Percentiles rank a stretch among this genome's conserved stretches.
Evolutionary conservation across 2,797 vertebrate genomes (phyloP).

Genomic region (Anniella stebbinsi): DNA sequence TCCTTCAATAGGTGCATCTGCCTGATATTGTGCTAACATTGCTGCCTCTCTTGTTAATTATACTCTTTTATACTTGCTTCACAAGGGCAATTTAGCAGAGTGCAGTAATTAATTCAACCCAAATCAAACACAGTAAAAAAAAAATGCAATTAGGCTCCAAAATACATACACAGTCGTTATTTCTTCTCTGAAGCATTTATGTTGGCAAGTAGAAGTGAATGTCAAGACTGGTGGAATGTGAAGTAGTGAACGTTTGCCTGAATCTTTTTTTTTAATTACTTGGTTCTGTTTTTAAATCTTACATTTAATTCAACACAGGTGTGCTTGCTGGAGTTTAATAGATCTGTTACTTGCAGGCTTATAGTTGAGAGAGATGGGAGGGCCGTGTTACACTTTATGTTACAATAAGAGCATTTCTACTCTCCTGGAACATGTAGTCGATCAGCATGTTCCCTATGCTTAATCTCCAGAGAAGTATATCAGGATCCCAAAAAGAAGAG

Average conservation of each 20-base stretch:
- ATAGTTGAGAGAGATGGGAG: not conserved
- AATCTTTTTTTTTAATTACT: not conserved
- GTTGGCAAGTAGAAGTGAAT: not conserved
- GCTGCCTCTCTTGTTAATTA: slow-evolving; percentile 72
- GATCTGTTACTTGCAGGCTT: not conserved
- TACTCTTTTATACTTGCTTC: slow-evolving; percentile 70
- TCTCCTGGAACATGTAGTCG: not conserved
- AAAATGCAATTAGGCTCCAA: slow-evolving; percentile 20
- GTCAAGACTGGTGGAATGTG: not conserved
- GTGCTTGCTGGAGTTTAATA: not conserved
- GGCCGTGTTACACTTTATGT: not conserved
- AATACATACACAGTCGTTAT: not conserved
- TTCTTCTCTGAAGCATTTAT: fast-evolving
- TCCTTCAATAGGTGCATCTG: slow-evolving; percentile 74
- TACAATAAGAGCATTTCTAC: not conserved
- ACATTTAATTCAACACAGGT: not conserved
- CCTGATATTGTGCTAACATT: slow-evolving; percentile 60
- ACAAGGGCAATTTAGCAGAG: slow-evolving; percentile 64
- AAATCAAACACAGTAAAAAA: slow-evolving; percentile 57
- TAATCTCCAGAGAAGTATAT: not conserved
- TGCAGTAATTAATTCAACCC: slow-evolving; percentile 69
- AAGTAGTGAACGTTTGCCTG: not conserved
- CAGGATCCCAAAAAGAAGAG: not conserved
- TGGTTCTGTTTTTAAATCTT: slow-evolving; percentile 10
- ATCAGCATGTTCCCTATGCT: not conserved